phyloP scores from a whole-genome alignment of 2,888 invertebrate species.

The Salticus scenicus region DNA sequence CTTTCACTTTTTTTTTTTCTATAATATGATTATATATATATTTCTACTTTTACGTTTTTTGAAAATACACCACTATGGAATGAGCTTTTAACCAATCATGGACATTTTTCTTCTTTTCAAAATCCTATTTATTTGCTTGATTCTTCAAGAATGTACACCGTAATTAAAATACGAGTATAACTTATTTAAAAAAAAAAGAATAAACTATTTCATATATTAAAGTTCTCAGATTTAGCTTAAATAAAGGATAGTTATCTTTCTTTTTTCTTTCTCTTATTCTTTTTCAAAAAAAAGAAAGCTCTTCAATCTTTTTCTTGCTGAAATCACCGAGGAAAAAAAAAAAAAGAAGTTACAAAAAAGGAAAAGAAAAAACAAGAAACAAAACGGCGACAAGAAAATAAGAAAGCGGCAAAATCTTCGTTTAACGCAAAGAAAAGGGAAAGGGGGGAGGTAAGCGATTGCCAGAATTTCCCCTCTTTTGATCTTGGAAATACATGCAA shows the following conservation, averaged over 20 bases:
- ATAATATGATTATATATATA: too few relatives aligned
- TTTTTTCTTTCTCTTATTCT: constrained; percentile 19
- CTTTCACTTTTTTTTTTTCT: too few relatives aligned
- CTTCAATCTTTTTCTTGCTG: constrained; percentile 58
- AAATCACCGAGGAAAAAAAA: constrained; percentile 3
- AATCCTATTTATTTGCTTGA: too few relatives aligned
- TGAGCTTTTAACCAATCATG: too few relatives aligned
- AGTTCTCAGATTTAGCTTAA: constrained; percentile 46
- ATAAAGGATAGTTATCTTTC: constrained; percentile 19
- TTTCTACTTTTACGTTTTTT: too few relatives aligned
- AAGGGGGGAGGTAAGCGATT: not conserved
- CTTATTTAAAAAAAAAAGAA: too few relatives aligned
- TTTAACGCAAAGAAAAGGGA: constrained; percentile 1
- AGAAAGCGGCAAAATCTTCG: constrained; percentile 45
- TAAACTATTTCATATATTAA: too few relatives aligned
- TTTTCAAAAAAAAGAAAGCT: constrained; percentile 21
- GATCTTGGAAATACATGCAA: constrained; percentile 41
- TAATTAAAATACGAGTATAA: too few relatives aligned
- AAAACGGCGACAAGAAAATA: constrained; percentile 4
- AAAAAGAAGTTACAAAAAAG: constrained; percentile 13
- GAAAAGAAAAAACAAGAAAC: not conserved
- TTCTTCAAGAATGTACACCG: too few relatives aligned
- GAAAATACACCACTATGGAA: too few relatives aligned
- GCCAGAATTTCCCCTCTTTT: not conserved
- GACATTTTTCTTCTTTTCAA: too few relatives aligned